A percentile compares a stretch with the other conserved stretches of the same genome.
These are phyloP conservation scores for Acropora yongei DNA, from an alignment of 64 coral and sea anemone genomes.

Conservation along the genomic window DNA sequence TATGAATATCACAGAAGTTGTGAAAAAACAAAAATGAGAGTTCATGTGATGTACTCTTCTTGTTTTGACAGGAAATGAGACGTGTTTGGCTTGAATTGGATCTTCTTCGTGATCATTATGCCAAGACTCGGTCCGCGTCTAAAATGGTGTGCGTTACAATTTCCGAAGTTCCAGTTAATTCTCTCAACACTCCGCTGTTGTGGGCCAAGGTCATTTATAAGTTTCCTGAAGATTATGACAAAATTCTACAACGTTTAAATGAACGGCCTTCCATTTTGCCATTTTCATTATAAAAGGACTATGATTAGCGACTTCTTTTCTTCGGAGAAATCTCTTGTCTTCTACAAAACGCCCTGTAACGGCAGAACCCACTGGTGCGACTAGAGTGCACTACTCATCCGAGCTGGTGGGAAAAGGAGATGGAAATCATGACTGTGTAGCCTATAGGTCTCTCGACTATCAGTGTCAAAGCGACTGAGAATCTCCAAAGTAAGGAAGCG, in stretches of 20 bases:
- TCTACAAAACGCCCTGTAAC: too few relatives aligned
- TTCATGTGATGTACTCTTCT: neutral
- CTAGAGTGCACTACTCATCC: too few relatives aligned
- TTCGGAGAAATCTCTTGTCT: neutral
- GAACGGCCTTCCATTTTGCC: constrained; percentile 34
- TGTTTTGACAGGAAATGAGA: constrained; percentile 5
- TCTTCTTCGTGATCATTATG: constrained; percentile 6
- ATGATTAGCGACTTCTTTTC: neutral
- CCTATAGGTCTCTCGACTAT: too few relatives aligned
- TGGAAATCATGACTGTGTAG: too few relatives aligned
- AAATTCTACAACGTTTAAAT: constrained; percentile 23
- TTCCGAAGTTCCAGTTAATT: neutral
- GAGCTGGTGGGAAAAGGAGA: too few relatives aligned
- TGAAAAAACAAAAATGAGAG: too few relatives aligned
- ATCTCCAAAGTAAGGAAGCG: too few relatives aligned
- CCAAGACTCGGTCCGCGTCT: neutral
- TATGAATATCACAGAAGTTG: too few relatives aligned
- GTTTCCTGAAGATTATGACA: neutral
- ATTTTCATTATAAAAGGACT: neutral
- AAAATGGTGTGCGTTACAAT: constrained; percentile 19
- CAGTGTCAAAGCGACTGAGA: too few relatives aligned
- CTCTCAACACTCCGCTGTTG: neutral
- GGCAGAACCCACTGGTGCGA: too few relatives aligned
- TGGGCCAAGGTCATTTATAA: constrained; percentile 14
- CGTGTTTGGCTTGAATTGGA: constrained; percentile 41